Percentiles rank a stretch among this genome's conserved stretches.
These are phyloP conservation scores for Drosophila parabipectinata DNA, from an alignment of 1,140 invertebrate species.

Conservation along the genomic window DNA sequence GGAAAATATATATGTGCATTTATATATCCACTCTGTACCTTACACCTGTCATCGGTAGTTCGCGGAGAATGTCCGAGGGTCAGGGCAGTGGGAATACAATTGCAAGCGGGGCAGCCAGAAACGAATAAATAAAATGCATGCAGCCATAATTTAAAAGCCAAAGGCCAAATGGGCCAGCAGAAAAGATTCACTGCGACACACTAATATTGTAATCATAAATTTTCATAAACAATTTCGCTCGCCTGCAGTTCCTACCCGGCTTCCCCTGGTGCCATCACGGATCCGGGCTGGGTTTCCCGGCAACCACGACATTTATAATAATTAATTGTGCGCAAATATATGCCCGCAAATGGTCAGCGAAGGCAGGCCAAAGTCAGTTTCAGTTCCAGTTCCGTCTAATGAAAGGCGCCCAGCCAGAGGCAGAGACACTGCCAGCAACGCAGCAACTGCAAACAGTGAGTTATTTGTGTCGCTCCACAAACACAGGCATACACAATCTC, in stretches of 20 bases:
- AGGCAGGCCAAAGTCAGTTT: constrained; percentile 46
- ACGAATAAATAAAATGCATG: constrained; percentile 70
- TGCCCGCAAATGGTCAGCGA: constrained; percentile 74
- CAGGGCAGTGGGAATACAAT: constrained; percentile 27
- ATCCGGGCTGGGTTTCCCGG: constrained; percentile 30
- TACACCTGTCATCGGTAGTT: constrained; percentile 35
- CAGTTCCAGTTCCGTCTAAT: constrained; percentile 52
- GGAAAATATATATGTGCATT: not conserved
- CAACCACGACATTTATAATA: constrained; percentile 81
- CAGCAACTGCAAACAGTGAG: constrained; percentile 60
- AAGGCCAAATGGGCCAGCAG: constrained; percentile 42
- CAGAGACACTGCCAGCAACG: constrained; percentile 15
- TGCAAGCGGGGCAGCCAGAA: constrained; percentile 33
- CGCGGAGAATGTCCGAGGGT: constrained; percentile 2
- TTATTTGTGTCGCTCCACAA: constrained; percentile 70
- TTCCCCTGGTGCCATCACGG: constrained; percentile 35
- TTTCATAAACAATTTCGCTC: constrained; percentile 79
- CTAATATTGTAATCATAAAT: constrained; percentile 83
- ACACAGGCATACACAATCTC: constrained; percentile 8
- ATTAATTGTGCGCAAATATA: constrained; percentile 82
- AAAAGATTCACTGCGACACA: constrained; percentile 73
- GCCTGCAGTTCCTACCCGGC: constrained; percentile 53
- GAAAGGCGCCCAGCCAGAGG: constrained; percentile 47
- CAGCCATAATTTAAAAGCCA: constrained; percentile 64
- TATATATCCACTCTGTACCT: not conserved